phyloP scores from a whole-genome alignment of 2,113 vertebrate genomes.

The Forbesichthys agassizii region DNA sequence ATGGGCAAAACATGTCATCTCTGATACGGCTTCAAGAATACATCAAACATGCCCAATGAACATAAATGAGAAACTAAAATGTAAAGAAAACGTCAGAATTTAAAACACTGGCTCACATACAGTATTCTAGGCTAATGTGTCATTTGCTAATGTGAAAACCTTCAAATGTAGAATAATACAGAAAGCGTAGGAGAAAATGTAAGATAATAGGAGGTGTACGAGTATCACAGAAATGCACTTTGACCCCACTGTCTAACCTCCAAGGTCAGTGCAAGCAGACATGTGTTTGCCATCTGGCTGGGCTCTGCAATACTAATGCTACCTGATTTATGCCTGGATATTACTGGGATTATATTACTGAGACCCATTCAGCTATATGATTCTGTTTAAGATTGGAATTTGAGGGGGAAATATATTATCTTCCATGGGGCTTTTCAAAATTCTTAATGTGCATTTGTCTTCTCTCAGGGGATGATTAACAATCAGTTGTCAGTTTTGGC shows the following conservation, averaged over 20 bases:
- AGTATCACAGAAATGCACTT: constrained; percentile 55
- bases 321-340: constrained; percentile 50
- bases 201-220: constrained; percentile 14
- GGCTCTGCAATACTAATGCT: constrained; percentile 7
- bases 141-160: constrained; percentile 23
- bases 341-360: constrained; percentile 21
- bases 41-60: constrained; percentile 53
- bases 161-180: not conserved
- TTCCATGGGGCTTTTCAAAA: too few species aligned
- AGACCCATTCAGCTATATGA: constrained; percentile 35
- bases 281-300: constrained; percentile 64
- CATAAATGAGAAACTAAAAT: constrained; percentile 18
- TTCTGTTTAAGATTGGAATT: not conserved
- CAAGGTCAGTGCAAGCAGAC: constrained; percentile 33
- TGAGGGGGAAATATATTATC: too few species aligned
- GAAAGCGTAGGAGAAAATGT: not conserved
- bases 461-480: too few species aligned
- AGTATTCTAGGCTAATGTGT: constrained; percentile 37
- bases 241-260: constrained; percentile 60
- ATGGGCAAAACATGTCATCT: constrained; percentile 70
- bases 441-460: too few species aligned
- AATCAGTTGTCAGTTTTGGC: too few species aligned
- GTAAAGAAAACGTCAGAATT: constrained; percentile 50
- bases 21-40: constrained; percentile 65
- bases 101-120: constrained; percentile 37